Percentiles rank a stretch among this genome's conserved stretches.
These are phyloP conservation scores for Dicranocentrus wangi DNA, from an alignment of 2,888 invertebrate species.

Conservation along the genomic window DNA sequence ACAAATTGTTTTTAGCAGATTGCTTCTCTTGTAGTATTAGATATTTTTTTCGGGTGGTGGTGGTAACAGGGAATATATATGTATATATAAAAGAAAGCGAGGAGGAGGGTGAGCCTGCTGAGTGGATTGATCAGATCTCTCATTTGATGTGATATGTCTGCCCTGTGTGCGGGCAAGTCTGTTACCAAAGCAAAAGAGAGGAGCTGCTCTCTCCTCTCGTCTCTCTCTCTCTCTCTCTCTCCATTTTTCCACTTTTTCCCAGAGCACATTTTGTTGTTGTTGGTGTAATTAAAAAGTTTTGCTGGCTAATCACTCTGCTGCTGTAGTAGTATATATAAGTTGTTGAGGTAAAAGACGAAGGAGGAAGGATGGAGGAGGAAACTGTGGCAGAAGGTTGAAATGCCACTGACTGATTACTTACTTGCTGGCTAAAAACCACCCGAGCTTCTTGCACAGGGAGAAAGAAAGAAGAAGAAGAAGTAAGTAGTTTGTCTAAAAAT, in stretches of 20 bases:
- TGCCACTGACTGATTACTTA: slow-evolving; percentile 65
- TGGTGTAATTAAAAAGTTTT: slow-evolving; percentile 65
- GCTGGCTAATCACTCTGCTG: slow-evolving; percentile 61
- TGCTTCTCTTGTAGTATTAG: slow-evolving; percentile 32
- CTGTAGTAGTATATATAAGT: no score
- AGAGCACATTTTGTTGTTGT: slow-evolving; percentile 56
- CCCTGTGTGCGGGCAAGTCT: neutral
- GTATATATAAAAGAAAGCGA: no score
- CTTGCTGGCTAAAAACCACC: slow-evolving; percentile 33
- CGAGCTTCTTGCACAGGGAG: no score
- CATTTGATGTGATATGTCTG: slow-evolving; percentile 1
- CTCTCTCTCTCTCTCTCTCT: slow-evolving; percentile 44
- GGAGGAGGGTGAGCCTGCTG: slow-evolving; percentile 57
- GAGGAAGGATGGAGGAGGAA: slow-evolving; percentile 27
- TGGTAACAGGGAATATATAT: no score
- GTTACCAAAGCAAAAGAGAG: neutral
- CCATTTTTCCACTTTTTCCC: slow-evolving; percentile 37
- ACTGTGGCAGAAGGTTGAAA: slow-evolving; percentile 48
- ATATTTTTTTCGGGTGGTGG: slow-evolving; percentile 19
- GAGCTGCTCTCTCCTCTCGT: slow-evolving; percentile 28
- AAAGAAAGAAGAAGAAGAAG: no score
- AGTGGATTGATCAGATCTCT: slow-evolving; percentile 52
- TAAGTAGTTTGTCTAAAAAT: no score
- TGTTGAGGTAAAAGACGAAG: slow-evolving; percentile 50
- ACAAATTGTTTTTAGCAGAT: slow-evolving; percentile 72